Conservation (phyloP, 2,797 vertebrate species). For the Leptoclinus maculatus region DNA sequence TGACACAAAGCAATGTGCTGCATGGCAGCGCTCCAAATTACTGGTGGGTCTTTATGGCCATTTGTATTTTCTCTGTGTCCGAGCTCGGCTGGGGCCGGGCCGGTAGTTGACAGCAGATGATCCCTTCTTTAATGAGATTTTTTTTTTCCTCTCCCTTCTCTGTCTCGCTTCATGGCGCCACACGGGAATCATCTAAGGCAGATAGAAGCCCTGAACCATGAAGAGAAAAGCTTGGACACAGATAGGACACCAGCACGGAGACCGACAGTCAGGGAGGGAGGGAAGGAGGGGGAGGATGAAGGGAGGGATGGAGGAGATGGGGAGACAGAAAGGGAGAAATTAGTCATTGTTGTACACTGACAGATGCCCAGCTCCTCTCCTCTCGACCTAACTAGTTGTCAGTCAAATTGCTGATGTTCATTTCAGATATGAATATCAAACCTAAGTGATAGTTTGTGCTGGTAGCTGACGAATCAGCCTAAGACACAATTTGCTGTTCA, state of each 20-base stretch:
- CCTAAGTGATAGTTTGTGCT: not conserved
- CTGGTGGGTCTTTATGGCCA: conserved; percentile 47
- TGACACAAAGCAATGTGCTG: conserved; percentile 43
- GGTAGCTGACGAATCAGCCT: not conserved
- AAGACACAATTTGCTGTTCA: conserved; percentile 3
- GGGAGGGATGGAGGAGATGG: conserved; percentile 5
- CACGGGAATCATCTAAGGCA: conserved; percentile 73
- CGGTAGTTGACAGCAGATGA: conserved; percentile 72
- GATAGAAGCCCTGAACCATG: conserved; percentile 75
- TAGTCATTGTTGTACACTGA: conserved; percentile 42
- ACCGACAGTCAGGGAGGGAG: conserved; percentile 11
- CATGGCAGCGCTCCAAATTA: conserved; percentile 55
- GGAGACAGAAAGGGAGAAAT: conserved; percentile 8
- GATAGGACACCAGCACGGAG: conserved; percentile 58
- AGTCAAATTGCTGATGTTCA: conserved; percentile 28
- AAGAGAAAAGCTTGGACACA: conserved; percentile 64
- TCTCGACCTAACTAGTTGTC: conserved; percentile 16
- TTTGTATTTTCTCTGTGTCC: conserved; percentile 66
- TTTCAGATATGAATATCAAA: conserved; percentile 38
- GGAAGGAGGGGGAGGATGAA: conserved; percentile 16
- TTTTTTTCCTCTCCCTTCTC: conserved; percentile 24
- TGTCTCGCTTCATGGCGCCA: conserved; percentile 66
- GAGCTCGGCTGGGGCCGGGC: conserved; percentile 47
- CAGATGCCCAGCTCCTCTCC: conserved; percentile 21
- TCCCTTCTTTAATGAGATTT: conserved; percentile 78